These are phyloP conservation scores for Pelobates cultripes DNA, from an alignment of 2,797 vertebrate genomes.

Conservation along the genomic window DNA sequence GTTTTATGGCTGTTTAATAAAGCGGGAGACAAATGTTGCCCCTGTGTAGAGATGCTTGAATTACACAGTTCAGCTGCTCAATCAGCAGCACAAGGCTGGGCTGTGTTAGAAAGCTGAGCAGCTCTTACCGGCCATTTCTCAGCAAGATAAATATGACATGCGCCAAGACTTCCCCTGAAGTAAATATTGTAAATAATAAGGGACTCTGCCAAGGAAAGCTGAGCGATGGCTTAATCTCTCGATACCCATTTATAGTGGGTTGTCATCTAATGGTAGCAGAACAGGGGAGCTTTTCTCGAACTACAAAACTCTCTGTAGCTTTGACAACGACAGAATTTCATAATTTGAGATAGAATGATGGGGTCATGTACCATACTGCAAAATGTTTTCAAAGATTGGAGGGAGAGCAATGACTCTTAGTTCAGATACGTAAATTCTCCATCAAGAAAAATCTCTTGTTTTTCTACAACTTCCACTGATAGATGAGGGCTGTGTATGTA, in stretches of 20 bases:
- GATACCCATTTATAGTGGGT: conserved; percentile 72
- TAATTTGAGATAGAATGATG: conserved; percentile 42
- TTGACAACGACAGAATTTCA: conserved; percentile 53
- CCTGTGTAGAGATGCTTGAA: conserved; percentile 81
- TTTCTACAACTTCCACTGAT: background rate
- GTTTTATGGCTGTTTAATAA: conserved; percentile 89
- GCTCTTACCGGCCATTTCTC: conserved; percentile 79
- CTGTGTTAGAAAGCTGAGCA: conserved; percentile 87
- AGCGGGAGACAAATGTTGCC: conserved; percentile 85
- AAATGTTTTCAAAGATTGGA: background rate
- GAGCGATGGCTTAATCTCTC: conserved; percentile 81
- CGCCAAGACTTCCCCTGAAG: conserved; percentile 77
- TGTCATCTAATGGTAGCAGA: conserved; percentile 67
- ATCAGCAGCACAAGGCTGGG: conserved; percentile 85
- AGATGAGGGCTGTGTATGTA: background rate
- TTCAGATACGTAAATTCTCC: background rate
- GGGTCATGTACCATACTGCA: background rate
- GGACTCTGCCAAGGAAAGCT: conserved; percentile 76
- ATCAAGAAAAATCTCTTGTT: background rate
- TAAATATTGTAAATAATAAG: conserved; percentile 88
- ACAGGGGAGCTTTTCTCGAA: conserved; percentile 68
- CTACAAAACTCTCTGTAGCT: conserved; percentile 66
- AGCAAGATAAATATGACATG: conserved; percentile 82
- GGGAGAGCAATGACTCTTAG: background rate
- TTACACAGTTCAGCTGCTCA: conserved; percentile 91